Evolutionary conservation across 2,797 vertebrate species (phyloP).

Genomic region (Coracias cyanogaster): DNA sequence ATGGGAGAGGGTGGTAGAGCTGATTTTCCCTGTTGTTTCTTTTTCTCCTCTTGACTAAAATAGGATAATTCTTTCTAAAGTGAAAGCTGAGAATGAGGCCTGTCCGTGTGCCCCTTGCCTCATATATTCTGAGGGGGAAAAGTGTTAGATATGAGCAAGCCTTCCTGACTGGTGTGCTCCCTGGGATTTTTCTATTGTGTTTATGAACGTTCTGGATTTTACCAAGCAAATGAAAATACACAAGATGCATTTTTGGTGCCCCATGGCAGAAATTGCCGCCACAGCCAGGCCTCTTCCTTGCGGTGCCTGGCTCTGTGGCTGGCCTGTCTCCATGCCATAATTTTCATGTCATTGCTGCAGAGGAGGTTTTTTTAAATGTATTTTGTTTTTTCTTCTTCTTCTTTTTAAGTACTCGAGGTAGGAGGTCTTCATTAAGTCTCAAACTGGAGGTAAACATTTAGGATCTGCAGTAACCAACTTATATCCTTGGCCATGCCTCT

Average conservation of each 20-base stretch:
- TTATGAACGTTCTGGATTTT: neutral
- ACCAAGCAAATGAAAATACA: neutral
- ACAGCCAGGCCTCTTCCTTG: neutral
- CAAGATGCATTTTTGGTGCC: neutral
- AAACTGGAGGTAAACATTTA: neutral
- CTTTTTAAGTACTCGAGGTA: neutral
- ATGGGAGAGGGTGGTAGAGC: neutral
- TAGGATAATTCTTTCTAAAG: neutral
- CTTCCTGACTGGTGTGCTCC: neutral
- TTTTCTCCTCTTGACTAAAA: neutral
- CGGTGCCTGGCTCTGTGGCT: neutral
- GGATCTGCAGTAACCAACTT: neutral
- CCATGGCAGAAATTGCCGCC: neutral
- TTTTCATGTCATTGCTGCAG: neutral
- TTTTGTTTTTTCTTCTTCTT: neutral
- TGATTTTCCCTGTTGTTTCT: neutral
- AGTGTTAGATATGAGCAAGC: neutral
- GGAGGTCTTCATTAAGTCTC: neutral
- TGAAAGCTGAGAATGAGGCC: neutral
- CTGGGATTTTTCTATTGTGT: neutral
- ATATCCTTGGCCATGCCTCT: neutral
- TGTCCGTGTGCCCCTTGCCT: neutral
- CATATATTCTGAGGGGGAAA: fast-evolving
- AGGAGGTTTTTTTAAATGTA: fast-evolving
- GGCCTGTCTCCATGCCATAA: neutral